Evolutionary conservation across 2,888 invertebrate genomes (phyloP), one percentile per base, ranked within the genome.

Genomic region (Teleogryllus oceanicus): DNA sequence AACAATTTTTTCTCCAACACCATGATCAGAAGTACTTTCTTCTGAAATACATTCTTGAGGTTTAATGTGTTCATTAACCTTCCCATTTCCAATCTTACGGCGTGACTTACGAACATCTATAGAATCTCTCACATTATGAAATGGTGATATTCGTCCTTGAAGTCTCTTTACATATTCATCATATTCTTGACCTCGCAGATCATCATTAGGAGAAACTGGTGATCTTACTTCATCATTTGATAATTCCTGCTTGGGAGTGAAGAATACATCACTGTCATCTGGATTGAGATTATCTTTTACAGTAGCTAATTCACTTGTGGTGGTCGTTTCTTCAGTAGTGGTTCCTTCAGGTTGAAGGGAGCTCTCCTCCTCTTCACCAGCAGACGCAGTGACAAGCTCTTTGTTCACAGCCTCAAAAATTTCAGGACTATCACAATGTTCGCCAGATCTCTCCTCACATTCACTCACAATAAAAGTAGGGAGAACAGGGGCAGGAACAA

Each of bases 41-140:
- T 86, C 86, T 2, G 84, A 83, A 24, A 82, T 81, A 50, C 80
- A 78, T 11, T 78, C 78, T 81, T 87, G 86, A 18, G 84, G 83
- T 4, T 62, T 24, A 18, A 77, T 49, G 21, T n/a, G 21, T 24
- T 76, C 37, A 24, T 24, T 21, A 77, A 16, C 20, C n/a, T 77
- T 24, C 13, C 21, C 50, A 62, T 83, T 78, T 81, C 84, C 85
- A 82, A 88, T 89, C 83, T 88, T 88, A 83, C 89, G 88, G 79
- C 89, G 88, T 1, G 89, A 88, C 84, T 92, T 92, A 81, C 91
- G 87, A 1, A 91, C 87, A 84, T 92, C 92, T 80, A 92, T 90
- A 0, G 92, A 92, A 85, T 93, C 92, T 82, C 91, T 89, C 0
- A 90, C 92, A 83, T 92, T 92, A 82, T 92, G 91, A 83, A 93